Evolutionary conservation across 2,888 invertebrate genomes (phyloP).

Genomic region (Sepiola atlantica): DNA sequence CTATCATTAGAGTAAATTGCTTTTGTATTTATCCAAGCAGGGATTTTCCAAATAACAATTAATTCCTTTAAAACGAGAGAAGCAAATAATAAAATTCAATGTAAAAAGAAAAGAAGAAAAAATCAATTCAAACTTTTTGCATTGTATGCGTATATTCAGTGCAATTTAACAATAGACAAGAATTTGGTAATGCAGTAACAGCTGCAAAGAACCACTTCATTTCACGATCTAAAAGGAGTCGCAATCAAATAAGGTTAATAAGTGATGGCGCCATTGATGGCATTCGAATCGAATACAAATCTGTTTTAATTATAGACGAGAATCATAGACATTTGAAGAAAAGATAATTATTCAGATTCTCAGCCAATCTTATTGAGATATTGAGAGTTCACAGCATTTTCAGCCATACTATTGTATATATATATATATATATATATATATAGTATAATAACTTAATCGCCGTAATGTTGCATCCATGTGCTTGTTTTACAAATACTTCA

Average conservation of each 20-base stretch:
- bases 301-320: not conserved
- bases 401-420: too few species aligned
- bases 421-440: too few species aligned
- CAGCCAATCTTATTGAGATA: not conserved
- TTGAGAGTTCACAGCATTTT: not conserved
- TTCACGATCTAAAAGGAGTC: not conserved
- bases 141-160: not conserved
- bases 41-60: too few species aligned
- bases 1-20: not conserved
- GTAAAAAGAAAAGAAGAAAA: not conserved
- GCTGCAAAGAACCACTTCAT: not conserved
- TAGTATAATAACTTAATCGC: too few species aligned
- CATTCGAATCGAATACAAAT: not conserved
- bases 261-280: not conserved
- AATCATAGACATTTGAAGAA: not conserved
- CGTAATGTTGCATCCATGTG: too few species aligned
- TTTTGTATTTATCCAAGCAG: not conserved
- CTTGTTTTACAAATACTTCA: too few species aligned
- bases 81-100: too few species aligned
- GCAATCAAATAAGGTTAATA: not conserved
- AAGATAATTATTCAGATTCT: not conserved
- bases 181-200: not conserved
- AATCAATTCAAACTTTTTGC: not conserved
- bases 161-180: not conserved
- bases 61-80: too few species aligned